Conservation (phyloP, 2,113 vertebrate species). For the Sander vitreus region DNA sequence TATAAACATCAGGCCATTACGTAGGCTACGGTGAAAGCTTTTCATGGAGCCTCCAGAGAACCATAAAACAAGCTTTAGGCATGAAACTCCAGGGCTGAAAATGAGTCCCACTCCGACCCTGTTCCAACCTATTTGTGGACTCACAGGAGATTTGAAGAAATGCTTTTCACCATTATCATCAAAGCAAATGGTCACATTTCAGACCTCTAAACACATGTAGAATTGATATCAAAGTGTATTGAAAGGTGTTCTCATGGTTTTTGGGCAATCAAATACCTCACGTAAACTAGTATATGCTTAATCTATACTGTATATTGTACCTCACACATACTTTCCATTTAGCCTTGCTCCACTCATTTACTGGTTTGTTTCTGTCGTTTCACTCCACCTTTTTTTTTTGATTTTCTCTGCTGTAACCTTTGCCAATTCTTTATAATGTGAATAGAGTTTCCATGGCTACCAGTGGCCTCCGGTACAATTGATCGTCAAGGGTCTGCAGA, state of each 20-base stretch:
- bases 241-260: neutral
- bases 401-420: slow-evolving; percentile 30
- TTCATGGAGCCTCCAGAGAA: too few relatives aligned
- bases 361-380: neutral
- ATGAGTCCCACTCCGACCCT: too few relatives aligned
- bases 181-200: too few relatives aligned
- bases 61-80: too few relatives aligned
- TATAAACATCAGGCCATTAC: too few relatives aligned
- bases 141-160: neutral
- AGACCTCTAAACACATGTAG: too few relatives aligned
- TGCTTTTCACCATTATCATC: neutral
- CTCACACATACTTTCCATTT: neutral
- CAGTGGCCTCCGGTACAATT: slow-evolving; percentile 26
- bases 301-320: neutral
- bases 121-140: neutral
- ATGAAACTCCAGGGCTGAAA: too few relatives aligned
- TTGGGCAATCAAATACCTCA: neutral
- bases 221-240: neutral
- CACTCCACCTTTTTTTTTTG: slow-evolving; percentile 23
- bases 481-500: slow-evolving; percentile 44
- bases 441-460: slow-evolving; percentile 58
- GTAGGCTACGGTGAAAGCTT: too few relatives aligned
- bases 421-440: slow-evolving; percentile 53
- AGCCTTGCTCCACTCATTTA: neutral
- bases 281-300: neutral